These are phyloP conservation scores for Neocloeon triangulifer DNA, from an alignment of 1,140 invertebrate genomes.

Conservation along the genomic window DNA sequence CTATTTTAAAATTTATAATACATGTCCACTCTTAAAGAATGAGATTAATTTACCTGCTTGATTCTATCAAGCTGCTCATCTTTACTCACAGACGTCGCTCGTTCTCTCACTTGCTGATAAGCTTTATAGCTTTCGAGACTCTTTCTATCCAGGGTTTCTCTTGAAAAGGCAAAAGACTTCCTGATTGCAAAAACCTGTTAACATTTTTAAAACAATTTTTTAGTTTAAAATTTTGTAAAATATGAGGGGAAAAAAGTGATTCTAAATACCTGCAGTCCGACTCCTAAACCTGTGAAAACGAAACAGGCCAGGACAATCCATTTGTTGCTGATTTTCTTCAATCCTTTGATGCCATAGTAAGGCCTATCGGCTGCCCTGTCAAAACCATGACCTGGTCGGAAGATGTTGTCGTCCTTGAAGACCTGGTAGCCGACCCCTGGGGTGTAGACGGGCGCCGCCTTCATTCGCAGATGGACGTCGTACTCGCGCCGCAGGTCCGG, in stretches of 20 bases:
- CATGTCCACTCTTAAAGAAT: too few species aligned
- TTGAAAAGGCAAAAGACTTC: too few species aligned
- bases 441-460: slow-evolving; percentile 10
- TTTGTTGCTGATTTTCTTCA: slow-evolving; percentile 27
- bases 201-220: too few species aligned
- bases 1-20: too few species aligned
- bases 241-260: too few species aligned
- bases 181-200: too few species aligned
- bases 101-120: too few species aligned
- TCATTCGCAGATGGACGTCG: slow-evolving; percentile 15
- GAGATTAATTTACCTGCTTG: too few species aligned
- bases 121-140: too few species aligned
- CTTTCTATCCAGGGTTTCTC: too few species aligned
- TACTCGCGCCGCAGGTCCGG: slow-evolving; percentile 25
- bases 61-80: too few species aligned
- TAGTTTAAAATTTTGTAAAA: slow-evolving; percentile 5
- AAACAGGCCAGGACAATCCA: slow-evolving; percentile 25
- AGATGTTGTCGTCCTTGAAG: slow-evolving; percentile 10
- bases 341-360: slow-evolving; percentile 32
- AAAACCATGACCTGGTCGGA: slow-evolving; percentile 7
- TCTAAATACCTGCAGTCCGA: slow-evolving; percentile 26
- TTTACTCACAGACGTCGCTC: too few species aligned
- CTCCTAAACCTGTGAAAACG: slow-evolving; percentile 22
- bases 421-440: slow-evolving; percentile 9
- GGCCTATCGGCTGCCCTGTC: slow-evolving; percentile 5